Conservation (phyloP, 1,140 invertebrate genomes). For the Megalonaias nervosa region DNA sequence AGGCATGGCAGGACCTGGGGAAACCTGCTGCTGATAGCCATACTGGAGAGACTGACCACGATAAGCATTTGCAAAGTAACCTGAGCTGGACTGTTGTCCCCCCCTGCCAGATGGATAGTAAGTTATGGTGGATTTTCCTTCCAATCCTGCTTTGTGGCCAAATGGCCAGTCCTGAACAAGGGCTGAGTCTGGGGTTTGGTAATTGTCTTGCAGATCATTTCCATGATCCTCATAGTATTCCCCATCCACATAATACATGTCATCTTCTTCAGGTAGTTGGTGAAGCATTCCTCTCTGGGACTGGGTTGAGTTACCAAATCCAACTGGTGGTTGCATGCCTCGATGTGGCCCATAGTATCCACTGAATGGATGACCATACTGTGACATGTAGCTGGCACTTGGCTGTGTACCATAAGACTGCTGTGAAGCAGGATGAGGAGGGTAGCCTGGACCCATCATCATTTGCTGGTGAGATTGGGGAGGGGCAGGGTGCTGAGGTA, state of each 20-base stretch:
- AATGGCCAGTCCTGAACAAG: conserved; percentile 58
- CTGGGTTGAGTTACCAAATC: conserved; percentile 33
- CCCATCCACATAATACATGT: conserved; percentile 47
- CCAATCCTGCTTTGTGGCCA: conserved; percentile 45
- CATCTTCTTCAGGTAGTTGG: conserved; percentile 47
- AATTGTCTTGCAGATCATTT: conserved; percentile 30
- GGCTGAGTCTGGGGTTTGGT: conserved; percentile 41
- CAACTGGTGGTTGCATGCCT: conserved; percentile 20
- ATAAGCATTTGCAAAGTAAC: conserved; percentile 58
- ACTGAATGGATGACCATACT: conserved; percentile 35
- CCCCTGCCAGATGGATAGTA: conserved; percentile 41
- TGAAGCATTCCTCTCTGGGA: conserved; percentile 39
- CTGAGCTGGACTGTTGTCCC: conserved; percentile 35
- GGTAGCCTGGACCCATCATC: conserved; percentile 30
- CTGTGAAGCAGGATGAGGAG: conserved; percentile 74
- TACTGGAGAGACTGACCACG: conserved; percentile 62
- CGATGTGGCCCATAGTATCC: conserved; percentile 36
- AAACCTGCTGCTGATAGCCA: conserved; percentile 21
- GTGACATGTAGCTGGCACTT: conserved; percentile 55
- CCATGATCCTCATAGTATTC: conserved; percentile 49
- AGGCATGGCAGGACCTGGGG: conserved; percentile 23
- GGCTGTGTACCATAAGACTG: conserved; percentile 66
- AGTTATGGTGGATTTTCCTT: conserved; percentile 52
- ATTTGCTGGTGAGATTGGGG: conserved; percentile 53
- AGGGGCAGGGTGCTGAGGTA: conserved; percentile 73